Conservation (phyloP, 2,797 vertebrate genomes). For the Champsocephalus esox region DNA sequence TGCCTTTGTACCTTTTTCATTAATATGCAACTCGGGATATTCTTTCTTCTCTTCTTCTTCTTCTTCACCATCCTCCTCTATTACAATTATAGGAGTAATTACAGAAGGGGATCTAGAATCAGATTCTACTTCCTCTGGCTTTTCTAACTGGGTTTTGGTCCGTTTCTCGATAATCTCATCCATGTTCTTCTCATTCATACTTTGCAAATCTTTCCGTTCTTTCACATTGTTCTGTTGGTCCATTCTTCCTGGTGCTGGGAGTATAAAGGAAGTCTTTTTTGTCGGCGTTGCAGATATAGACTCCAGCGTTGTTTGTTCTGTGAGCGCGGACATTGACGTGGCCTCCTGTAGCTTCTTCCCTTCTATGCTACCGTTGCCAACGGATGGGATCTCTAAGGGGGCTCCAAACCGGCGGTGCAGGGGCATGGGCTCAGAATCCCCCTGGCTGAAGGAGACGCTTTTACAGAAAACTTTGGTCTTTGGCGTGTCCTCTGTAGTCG, state of each 20-base stretch:
- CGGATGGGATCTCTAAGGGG: conserved; percentile 92
- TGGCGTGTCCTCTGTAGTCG: conserved; percentile 77
- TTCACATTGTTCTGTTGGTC: conserved; percentile 63
- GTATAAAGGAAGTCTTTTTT: conserved; percentile 51
- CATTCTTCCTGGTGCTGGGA: conserved; percentile 43
- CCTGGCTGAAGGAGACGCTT: conserved; percentile 92
- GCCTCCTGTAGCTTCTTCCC: conserved; percentile 88
- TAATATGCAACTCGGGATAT: conserved; percentile 29
- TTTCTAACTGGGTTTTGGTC: conserved; percentile 61
- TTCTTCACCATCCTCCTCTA: conserved; percentile 66
- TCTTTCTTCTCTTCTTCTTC: conserved; percentile 52
- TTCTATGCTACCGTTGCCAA: conserved; percentile 65
- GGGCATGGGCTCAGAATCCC: conserved; percentile 89
- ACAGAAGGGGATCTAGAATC: conserved; percentile 50
- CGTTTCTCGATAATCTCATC: conserved; percentile 44
- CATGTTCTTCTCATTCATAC: conserved; percentile 32
- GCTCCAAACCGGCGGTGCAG: conserved; percentile 92
- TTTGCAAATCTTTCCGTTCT: conserved; percentile 27
- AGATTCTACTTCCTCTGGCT: conserved; percentile 33
- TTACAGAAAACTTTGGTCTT: conserved; percentile 89
- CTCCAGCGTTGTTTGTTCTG: conserved; percentile 77
- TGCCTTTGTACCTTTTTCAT: conserved; percentile 35
- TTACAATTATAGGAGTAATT: conserved; percentile 71
- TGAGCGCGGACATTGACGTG: conserved; percentile 89
- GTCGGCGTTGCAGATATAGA: conserved; percentile 60